A percentile compares a stretch with the other conserved stretches of the same genome.
These are phyloP conservation scores for Phenganax subtilis DNA, from an alignment of 92 coral and sea anemone genomes.

Conservation along the genomic window DNA sequence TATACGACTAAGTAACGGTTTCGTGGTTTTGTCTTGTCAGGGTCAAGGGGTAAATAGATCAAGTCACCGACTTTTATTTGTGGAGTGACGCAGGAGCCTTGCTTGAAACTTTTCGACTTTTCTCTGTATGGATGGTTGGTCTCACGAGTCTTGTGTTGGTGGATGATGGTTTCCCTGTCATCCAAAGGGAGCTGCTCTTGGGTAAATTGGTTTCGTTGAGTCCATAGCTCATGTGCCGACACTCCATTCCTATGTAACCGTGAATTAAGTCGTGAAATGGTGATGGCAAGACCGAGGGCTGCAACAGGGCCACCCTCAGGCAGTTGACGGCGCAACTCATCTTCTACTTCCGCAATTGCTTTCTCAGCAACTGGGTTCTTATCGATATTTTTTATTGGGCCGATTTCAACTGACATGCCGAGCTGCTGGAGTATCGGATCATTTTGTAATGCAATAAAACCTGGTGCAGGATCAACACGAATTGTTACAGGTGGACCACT, in stretches of 20 bases:
- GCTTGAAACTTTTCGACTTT: not conserved
- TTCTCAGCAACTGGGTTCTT: constrained; percentile 13
- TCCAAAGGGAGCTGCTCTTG: too few species aligned
- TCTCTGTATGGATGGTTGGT: too few species aligned
- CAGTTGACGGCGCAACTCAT: too few species aligned
- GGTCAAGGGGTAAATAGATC: too few species aligned
- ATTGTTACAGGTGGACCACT: constrained; percentile 44
- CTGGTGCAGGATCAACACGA: constrained; percentile 51
- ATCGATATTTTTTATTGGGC: constrained; percentile 23
- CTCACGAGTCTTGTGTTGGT: too few species aligned
- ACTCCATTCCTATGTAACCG: constrained; percentile 3
- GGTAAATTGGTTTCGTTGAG: not conserved
- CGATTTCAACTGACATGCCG: not conserved
- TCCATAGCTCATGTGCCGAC: constrained; percentile 7
- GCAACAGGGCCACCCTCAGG: constrained; percentile 5
- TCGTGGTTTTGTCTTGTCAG: too few species aligned
- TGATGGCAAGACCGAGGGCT: constrained; percentile 23
- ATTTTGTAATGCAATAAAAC: constrained; percentile 33
- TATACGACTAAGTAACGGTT: too few species aligned
- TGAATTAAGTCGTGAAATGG: constrained; percentile 29
- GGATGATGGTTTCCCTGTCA: too few species aligned
- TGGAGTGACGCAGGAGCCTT: too few species aligned
- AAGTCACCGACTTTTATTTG: too few species aligned
- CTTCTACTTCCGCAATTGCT: too few species aligned
- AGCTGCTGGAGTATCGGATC: constrained; percentile 16